A percentile compares a stretch with the other conserved stretches of the same genome.
These are phyloP conservation scores for Tetranychus urticae DNA, from an alignment of 1,140 invertebrate species.

Conservation along the genomic window DNA sequence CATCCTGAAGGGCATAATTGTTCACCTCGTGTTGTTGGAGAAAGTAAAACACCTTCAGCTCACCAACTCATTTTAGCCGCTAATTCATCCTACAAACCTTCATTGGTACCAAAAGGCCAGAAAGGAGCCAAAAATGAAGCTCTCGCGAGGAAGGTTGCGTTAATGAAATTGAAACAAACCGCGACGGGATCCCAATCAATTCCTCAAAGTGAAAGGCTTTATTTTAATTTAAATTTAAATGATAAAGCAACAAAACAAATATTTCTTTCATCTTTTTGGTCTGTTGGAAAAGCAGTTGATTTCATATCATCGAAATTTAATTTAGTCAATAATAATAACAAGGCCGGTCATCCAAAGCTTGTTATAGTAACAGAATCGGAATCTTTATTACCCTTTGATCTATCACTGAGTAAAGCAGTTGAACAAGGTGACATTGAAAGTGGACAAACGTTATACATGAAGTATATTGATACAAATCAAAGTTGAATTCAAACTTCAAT, in stretches of 20 bases:
- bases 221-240: constrained; percentile 4
- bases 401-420: background rate
- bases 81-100: too few relatives aligned
- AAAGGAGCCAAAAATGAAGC: constrained; percentile 8
- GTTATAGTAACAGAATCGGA: background rate
- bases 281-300: constrained; percentile 7
- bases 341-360: background rate
- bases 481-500: background rate
- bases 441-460: background rate
- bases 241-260: background rate
- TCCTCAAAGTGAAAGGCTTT: constrained; percentile 2
- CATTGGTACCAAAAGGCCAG: background rate
- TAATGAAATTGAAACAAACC: constrained; percentile 7
- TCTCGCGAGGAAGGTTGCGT: constrained; percentile 4
- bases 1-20: constrained; percentile 4
- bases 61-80: too few relatives aligned
- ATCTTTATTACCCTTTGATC: background rate
- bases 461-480: background rate
- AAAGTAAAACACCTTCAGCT: background rate
- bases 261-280: constrained; percentile 5
- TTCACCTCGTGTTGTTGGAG: background rate
- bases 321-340: background rate
- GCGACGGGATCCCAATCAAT: constrained; percentile 2
- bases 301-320: background rate
- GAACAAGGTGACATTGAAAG: background rate